Percentiles rank a stretch among this genome's conserved stretches.
These are phyloP conservation scores for Arrhamphus sclerolepis DNA, from an alignment of 2,797 vertebrate genomes.

Conservation along the genomic window DNA sequence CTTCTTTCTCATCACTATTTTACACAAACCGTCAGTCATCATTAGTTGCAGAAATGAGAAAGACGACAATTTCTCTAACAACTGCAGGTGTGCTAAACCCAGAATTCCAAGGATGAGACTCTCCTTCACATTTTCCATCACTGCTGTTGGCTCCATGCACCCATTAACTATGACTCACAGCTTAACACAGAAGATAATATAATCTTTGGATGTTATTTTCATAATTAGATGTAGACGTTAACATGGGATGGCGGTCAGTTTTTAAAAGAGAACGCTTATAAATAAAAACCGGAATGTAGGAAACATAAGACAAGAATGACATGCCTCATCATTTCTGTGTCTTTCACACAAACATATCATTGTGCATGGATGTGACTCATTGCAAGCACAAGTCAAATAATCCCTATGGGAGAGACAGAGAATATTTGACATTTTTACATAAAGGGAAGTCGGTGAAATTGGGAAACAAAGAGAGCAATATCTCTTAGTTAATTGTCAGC, in stretches of 20 bases:
- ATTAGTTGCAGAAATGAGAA: constrained; percentile 6
- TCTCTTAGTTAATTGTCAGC: constrained; percentile 46
- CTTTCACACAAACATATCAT: constrained; percentile 32
- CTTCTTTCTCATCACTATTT: constrained; percentile 9
- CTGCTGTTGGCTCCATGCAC: too few species aligned
- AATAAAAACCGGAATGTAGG: too few species aligned
- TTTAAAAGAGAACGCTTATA: too few species aligned
- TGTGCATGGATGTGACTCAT: constrained; percentile 37
- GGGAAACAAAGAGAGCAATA: constrained; percentile 44
- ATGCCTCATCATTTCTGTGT: constrained; percentile 2
- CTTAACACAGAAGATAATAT: too few species aligned
- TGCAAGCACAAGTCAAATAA: constrained; percentile 32
- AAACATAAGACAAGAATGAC: too few species aligned
- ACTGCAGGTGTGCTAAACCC: neutral
- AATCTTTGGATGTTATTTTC: too few species aligned
- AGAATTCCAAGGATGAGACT: too few species aligned
- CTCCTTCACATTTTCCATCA: too few species aligned
- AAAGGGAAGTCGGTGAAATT: constrained; percentile 37
- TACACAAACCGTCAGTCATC: neutral
- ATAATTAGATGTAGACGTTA: too few species aligned
- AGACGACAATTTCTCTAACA: neutral
- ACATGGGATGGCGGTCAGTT: too few species aligned
- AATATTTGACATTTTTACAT: constrained; percentile 52
- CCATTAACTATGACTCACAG: too few species aligned
- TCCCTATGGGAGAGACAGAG: constrained; percentile 37